Base-by-base conservation (phyloP, 2,888 invertebrate genomes). In the Dasysyrphus tricinctus region DNA sequence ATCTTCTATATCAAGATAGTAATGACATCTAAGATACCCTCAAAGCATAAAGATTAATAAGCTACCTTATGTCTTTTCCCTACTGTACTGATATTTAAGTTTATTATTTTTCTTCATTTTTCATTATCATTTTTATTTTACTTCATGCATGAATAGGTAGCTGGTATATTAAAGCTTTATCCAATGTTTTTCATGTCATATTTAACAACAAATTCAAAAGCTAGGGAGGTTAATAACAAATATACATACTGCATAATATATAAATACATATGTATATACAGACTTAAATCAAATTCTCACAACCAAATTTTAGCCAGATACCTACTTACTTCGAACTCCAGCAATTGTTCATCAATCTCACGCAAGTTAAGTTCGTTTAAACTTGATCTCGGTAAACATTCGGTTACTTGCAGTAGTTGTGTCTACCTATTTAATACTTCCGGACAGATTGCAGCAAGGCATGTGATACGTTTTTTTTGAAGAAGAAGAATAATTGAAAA, bases 381-480 rank as follows among this genome's bases (percentile, higher is more conserved):
- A 49, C 19, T 47, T 61, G 29, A 59, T 65, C 47, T 16, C 44
- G 44, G 32, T n/a, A 51, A 78, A 67, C 44, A 72, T 16, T 37
- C 37, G 8, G 14, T 24, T 34, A 32, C 16, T 63, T 37, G 24
- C 24, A 54, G 49, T 76, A 59, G 70, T 84, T 76, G 54, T 42
- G 5, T 70, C 19, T 51, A 49, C 9, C 16, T 70, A 57, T 76
- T 44, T 49, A 32, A 56, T 24, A 59, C 44, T 59, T 29, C 44
- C 80, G 73, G 16, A 37, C 47, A 63, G 67, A 73, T 39, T 70
- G 12, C 59, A 63, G 29, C 51, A 12, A 82, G 57, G 79, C 85
- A 87, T 82, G 84, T 85, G 79, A 82, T 85, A 75, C 63, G 29
- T n/a, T 65, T 56, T 11, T 9, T 34, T 32, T 42, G 14, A 32